Conservation (phyloP, 2,113 vertebrate species). For the Serranochromis macrocephalus region DNA sequence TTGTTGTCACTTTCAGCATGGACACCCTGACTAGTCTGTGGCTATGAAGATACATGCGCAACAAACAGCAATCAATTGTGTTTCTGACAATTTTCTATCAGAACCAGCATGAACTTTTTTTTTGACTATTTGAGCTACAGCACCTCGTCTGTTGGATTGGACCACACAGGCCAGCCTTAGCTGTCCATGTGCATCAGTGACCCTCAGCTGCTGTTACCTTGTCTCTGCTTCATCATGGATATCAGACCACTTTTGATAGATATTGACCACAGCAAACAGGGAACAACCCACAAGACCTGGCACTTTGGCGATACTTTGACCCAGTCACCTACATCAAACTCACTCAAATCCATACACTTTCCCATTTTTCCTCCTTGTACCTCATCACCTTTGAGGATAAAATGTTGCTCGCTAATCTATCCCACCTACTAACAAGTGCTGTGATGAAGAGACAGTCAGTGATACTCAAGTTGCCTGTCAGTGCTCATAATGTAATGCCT, state of each 20-base stretch:
- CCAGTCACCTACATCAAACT: background rate
- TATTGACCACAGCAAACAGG: background rate
- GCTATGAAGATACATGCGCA: background rate
- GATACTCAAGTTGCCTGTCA: background rate
- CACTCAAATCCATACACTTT: background rate
- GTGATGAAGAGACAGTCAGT: background rate
- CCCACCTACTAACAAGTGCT: background rate
- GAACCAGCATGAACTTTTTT: background rate
- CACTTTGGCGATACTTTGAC: background rate
- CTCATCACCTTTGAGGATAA: background rate
- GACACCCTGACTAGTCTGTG: background rate
- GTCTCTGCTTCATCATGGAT: background rate
- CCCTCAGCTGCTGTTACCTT: background rate
- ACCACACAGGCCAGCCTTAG: background rate
- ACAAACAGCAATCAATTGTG: background rate
- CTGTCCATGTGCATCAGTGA: background rate
- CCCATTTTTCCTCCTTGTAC: background rate
- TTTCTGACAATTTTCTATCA: background rate
- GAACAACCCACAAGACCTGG: background rate
- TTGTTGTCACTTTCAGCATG: background rate
- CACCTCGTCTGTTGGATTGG: background rate
- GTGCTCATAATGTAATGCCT: background rate
- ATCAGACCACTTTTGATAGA: background rate
- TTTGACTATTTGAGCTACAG: background rate
- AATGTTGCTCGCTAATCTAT: background rate